Evolutionary conservation across 37 sponge, comb jelly and placozoan genomes (phyloP), one percentile per base, ranked within the genome.

Genomic region (Petrosia ficiformis): DNA sequence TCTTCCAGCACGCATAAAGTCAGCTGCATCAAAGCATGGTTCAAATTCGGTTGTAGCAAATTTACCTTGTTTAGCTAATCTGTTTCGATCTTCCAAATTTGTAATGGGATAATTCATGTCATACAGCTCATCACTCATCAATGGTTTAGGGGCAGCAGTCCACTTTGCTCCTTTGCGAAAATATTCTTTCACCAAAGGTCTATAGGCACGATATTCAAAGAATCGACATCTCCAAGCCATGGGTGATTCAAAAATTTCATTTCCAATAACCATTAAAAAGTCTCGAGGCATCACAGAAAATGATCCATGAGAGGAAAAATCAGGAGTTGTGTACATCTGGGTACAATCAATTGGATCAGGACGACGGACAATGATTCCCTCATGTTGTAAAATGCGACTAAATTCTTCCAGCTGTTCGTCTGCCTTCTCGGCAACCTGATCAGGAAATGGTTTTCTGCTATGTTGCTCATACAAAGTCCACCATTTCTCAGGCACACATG

Each of bases 241-340:
- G 30, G 92, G 92, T 26, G 92, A 80, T 63, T 91, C 92, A 19
- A 91, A 87, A n/a, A 91, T 82, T 44, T 91, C 84, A 26, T 91
- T 57, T 37, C 92, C 92, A 33, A 91, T 65, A 25, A 86, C 80
- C 73, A 82, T 40, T 54, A 86, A 54, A 71, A 83, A 56, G 71
- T 91, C 92, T 6, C 92, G 41, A 67, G 87, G 82, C 82, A 87
- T 87, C 6, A 82, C 87, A 42, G 73, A 67, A 36, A 71, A 81
- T 26, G 77, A 28, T 14, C 87, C 78, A 0, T 66, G 52, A 2
- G 81, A 73, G 24, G 52, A 42, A 71, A 89, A 89, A 65, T 89
- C 90, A 14, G 90, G 90, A 1, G 90, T 89, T 39, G 71, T 65
- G 81, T 80, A 89, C 2, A 32, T 81, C 33, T 74, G 38, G n/a